Evolutionary conservation across 2,797 vertebrate genomes (phyloP), one percentile per base, ranked within the genome.

Genomic region (Sebastes itinus): DNA sequence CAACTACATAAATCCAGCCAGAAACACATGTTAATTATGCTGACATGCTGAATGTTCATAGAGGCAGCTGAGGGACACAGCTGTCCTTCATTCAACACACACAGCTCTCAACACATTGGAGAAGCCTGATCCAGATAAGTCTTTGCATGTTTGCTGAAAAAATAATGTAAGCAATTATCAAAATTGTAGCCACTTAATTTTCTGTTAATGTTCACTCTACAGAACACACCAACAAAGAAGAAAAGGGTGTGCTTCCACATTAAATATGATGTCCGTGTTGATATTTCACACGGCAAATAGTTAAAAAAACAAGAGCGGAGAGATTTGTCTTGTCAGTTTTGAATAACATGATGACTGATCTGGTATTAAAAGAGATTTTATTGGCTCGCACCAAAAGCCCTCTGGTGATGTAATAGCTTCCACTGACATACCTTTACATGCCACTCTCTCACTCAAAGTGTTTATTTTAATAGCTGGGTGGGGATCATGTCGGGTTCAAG

Each of bases 351-450:
- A 23, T 12, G 60, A 42, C 11, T 62, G 33, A 22, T 70, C 28
- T 63, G 76, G 55, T 63, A 72, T 86, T 72, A 71, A 65, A 49
- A 22, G 5, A 6, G 63, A 32, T 71, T 72, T 81, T 60, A 80
- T 38, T 69, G 76, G 32, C 68, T 22, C 3, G 27, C 7, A 67
- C 6, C 60, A 32, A 27, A 78, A 61, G 74, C 61, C 59, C 58
- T 73, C 65, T 52, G 70, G 75, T 91, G 90, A 91, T 84, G 77
- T 84, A 84, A 88, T 18, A 27, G 42, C 66, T 62, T 77, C 52
- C 61, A 81, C 23, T 5, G 54, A 78, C 76, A 82, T 59, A 72
- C 80, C 59, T 75, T 73, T 32, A 68, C 38, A 82, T 69, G 81
- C 69, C 72, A 42, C 42, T 69, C 81, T 74, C 33, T 68, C 67